Evolutionary conservation across 2,797 vertebrate genomes (phyloP).

Genomic region (Sitta carolinensis): DNA sequence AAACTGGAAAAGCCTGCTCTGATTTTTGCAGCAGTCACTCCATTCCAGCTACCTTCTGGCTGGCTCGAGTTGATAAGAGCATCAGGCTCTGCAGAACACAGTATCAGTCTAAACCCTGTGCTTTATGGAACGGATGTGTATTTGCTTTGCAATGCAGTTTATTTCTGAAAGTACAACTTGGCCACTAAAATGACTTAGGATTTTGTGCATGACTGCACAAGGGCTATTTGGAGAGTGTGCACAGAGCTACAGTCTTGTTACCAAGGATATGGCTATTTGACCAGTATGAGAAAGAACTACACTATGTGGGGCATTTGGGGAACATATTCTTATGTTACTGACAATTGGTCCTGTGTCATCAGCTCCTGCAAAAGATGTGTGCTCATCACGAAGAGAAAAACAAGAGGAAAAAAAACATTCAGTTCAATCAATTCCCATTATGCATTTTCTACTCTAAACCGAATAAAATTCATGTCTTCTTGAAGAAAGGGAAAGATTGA

Average conservation of each 20-base stretch:
- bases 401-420: background rate
- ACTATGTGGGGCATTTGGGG: background rate
- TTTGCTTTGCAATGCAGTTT: background rate
- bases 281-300: background rate
- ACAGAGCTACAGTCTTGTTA: background rate
- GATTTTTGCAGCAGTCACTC: background rate
- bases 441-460: background rate
- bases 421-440: background rate
- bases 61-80: background rate
- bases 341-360: background rate
- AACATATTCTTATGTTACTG: background rate
- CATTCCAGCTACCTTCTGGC: slow-evolving; percentile 13
- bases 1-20: background rate
- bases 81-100: background rate
- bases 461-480: background rate
- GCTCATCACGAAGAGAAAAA: background rate
- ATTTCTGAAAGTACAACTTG: background rate
- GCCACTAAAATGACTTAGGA: background rate
- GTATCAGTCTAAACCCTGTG: background rate
- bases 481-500: background rate
- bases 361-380: background rate
- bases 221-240: background rate
- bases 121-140: background rate
- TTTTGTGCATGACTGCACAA: background rate
- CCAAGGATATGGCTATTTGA: background rate